These are phyloP conservation scores for Crocuta crocuta DNA, from an alignment of 2,113 vertebrate species.

Conservation along the genomic window DNA sequence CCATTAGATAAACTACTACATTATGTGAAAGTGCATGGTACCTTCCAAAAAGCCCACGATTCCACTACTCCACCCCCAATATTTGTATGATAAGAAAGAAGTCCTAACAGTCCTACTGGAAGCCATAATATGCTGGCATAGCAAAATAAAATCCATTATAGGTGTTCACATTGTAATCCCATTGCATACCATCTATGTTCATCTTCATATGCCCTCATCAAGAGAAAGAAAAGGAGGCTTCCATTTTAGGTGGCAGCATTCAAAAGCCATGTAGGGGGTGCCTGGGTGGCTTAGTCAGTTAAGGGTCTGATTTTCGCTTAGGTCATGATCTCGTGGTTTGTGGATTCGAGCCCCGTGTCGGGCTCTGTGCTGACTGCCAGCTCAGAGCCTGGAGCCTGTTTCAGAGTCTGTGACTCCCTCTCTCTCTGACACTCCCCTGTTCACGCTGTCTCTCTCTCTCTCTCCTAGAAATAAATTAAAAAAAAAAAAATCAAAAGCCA, in stretches of 20 bases:
- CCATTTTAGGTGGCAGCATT: not conserved
- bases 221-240: not conserved
- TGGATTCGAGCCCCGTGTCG: no score
- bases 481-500: not conserved
- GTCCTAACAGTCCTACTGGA: not conserved
- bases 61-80: not conserved
- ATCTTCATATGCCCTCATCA: not conserved
- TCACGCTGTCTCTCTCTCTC: no score
- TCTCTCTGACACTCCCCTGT: no score
- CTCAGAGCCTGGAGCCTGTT: no score
- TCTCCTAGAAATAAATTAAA: no score
- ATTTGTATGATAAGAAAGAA: not conserved
- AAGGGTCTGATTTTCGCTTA: no score
- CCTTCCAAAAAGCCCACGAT: not conserved
- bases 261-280: not conserved
- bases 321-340: no score
- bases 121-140: not conserved
- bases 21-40: not conserved
- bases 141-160: not conserved
- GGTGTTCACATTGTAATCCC: not conserved
- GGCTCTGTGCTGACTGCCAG: no score
- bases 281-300: no score
- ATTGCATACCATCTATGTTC: not conserved
- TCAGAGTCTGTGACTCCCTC: no score
- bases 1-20: slow-evolving; percentile 8